Percentiles rank a stretch among this genome's conserved stretches.
phyloP scores from a whole-genome alignment of 2,797 vertebrate species.

The Pangasius djambal region DNA sequence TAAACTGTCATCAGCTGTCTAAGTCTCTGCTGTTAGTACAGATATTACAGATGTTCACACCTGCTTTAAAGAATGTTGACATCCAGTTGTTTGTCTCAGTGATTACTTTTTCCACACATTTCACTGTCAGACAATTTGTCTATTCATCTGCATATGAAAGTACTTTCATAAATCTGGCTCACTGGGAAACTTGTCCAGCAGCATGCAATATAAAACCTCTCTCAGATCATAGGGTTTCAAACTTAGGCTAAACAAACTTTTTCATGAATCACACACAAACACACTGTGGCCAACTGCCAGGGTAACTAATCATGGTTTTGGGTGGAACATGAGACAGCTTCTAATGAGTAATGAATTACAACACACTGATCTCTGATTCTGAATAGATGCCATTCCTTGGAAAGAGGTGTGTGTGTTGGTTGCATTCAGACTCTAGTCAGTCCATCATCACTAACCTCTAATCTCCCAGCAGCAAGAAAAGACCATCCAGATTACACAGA shows the following conservation, averaged over 20 bases:
- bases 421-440: conserved; percentile 60
- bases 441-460: conserved; percentile 25
- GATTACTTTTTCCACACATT: not conserved
- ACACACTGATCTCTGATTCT: conserved; percentile 10
- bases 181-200: conserved; percentile 31
- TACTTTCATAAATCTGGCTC: not conserved
- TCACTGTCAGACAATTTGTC: not conserved
- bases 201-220: conserved; percentile 21
- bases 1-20: not conserved
- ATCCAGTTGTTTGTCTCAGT: not conserved
- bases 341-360: conserved; percentile 38
- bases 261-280: conserved; percentile 20
- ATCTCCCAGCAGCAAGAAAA: not conserved
- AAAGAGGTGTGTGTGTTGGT: conserved; percentile 13
- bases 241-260: not conserved
- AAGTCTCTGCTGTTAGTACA: not conserved
- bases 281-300: conserved; percentile 32
- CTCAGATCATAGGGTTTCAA: not conserved
- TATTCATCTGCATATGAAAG: not conserved
- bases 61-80: not conserved
- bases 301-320: conserved; percentile 30
- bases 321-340: conserved; percentile 31
- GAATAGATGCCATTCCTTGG: not conserved
- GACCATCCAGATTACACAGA: not conserved
- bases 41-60: not conserved